Evolutionary conservation across 1,140 invertebrate species (phyloP), one percentile per base, ranked within the genome.

Genomic region (Tetramorium simillimum): DNA sequence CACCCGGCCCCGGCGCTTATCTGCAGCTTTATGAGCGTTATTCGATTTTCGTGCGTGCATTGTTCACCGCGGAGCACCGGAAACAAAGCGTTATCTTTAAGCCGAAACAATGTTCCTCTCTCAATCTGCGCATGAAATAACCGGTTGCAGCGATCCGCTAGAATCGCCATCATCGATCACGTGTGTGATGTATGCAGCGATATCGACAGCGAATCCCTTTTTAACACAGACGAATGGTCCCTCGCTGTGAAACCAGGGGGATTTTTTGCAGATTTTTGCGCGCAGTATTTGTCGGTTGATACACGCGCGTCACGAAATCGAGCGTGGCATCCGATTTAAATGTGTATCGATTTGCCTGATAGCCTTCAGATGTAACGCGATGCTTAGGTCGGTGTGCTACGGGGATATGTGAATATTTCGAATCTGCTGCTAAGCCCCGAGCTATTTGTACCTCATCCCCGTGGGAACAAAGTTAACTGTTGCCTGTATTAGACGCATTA

Each of bases 161-260:
- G 78, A 85, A 91, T 86, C 87, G 90, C 60, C 90, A 87, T 91
- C 90, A 92, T 89, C 85, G 88, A 86, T 82, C 90, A 90, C 85
- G 87, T 78, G 80, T 86, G 86, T 89, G 90, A 87, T 86, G 84
- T 89, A 89, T 90, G 85, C 73, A 76, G 63, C 77, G 90, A 92
- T 92, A 92, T 91, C 89, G 86, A 88, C 73, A 86, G 80, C 84
- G 88, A 90, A 93, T 92, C 91, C 87, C 92, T 91, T 93, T 93
- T 93, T 93, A 93, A 93, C 91, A 88, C 91, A 93, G 92, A 93
- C 93, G 89, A 89, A 93, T 92, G 91, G 86, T 88, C 70, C 72
- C 72, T 65, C 86, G 43, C 60, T 75, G 9, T 28, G 84, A 60
- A 78, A 86, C 53, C 84, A 43, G 62, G 73, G 73, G 40, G 72